These are phyloP conservation scores for Smittia aterrima DNA, from an alignment of 2,888 invertebrate genomes.

Conservation along the genomic window DNA sequence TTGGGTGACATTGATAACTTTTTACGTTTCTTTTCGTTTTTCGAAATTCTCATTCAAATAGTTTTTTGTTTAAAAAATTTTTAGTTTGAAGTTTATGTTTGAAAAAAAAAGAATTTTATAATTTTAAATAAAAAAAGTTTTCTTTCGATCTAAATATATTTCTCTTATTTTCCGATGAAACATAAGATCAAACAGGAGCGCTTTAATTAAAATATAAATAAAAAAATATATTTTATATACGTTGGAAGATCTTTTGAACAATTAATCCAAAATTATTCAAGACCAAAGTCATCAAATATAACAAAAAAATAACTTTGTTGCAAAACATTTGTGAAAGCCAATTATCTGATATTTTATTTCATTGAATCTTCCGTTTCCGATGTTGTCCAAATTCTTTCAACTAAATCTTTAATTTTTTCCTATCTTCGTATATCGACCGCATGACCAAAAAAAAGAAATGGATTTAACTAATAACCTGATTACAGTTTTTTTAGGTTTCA, in stretches of 20 bases:
- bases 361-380: background rate
- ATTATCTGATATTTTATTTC: background rate
- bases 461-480: background rate
- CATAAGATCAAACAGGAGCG: conserved; percentile 45
- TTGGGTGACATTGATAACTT: conserved; percentile 41
- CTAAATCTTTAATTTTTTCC: background rate
- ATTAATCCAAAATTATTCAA: background rate
- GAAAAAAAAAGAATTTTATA: background rate
- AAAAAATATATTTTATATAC: conserved; percentile 26
- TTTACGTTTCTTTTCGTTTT: conserved; percentile 6
- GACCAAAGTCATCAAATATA: no score
- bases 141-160: conserved; percentile 10
- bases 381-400: conserved; percentile 2
- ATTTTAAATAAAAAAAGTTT: background rate
- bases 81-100: background rate
- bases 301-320: no score
- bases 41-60: background rate
- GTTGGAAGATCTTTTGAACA: conserved; percentile 23
- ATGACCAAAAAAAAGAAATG: background rate
- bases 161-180: conserved; percentile 37
- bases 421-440: background rate
- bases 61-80: background rate
- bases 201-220: conserved; percentile 44
- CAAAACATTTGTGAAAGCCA: background rate
- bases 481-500: background rate